phyloP scores from a whole-genome alignment of 2,113 vertebrate genomes.

The Lepus timidus region DNA sequence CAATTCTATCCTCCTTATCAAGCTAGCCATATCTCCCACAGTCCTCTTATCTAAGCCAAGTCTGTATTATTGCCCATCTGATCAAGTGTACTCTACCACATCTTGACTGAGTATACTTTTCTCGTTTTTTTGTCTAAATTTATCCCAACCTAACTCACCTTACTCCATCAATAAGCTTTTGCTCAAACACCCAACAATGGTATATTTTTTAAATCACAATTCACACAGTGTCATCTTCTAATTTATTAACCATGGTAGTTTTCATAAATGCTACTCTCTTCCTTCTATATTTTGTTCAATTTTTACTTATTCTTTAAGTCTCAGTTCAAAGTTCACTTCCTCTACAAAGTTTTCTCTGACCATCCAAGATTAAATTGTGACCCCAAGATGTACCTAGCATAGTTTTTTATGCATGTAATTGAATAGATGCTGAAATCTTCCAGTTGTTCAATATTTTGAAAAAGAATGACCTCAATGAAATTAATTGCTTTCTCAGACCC shows the following conservation, averaged over 20 bases:
- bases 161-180: background rate
- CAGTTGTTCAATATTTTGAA: conserved; percentile 52
- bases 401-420: background rate
- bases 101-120: background rate
- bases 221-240: background rate
- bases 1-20: background rate
- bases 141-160: background rate
- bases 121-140: background rate
- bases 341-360: background rate
- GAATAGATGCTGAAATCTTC: conserved; percentile 45
- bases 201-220: background rate
- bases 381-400: background rate
- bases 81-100: background rate
- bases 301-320: conserved; percentile 7
- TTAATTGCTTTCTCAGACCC: conserved; percentile 66
- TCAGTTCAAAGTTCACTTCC: background rate
- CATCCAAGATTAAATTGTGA: background rate
- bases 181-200: background rate
- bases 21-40: background rate
- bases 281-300: background rate
- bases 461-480: conserved; percentile 52
- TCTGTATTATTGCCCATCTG: background rate
- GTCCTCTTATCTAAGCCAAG: background rate
- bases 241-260: background rate
- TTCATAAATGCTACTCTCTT: background rate